Conservation (phyloP, 2,113 vertebrate species). For the Rhinolophus sinicus region DNA sequence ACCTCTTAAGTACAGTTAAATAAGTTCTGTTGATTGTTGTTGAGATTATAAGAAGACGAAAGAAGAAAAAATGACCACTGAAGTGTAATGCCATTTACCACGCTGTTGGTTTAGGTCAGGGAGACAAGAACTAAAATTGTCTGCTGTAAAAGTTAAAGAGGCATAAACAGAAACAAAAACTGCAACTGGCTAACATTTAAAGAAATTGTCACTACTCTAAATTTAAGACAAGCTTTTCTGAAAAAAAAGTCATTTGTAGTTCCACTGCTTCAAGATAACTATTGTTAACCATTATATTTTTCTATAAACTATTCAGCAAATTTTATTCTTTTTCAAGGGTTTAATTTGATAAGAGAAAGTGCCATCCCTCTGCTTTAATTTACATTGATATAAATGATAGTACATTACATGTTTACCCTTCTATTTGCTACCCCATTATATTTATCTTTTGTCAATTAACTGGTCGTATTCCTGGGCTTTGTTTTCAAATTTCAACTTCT, state of each 20-base stretch:
- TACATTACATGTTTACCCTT: neutral
- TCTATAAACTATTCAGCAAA: neutral
- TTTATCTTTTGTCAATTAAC: neutral
- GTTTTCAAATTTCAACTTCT: neutral
- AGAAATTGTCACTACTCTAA: neutral
- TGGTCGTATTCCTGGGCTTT: neutral
- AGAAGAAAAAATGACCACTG: neutral
- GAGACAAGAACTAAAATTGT: slow-evolving; percentile 9
- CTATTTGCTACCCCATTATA: neutral
- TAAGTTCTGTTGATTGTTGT: slow-evolving; percentile 14
- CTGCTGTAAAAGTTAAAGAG: slow-evolving; percentile 2
- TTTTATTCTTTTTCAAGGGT: neutral
- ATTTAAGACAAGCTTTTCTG: neutral
- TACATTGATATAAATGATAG: neutral
- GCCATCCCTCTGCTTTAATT: neutral
- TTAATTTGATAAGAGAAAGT: slow-evolving; percentile 12
- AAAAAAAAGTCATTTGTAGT: neutral
- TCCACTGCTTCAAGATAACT: neutral
- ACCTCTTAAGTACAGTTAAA: slow-evolving; percentile 13
- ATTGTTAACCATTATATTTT: neutral
- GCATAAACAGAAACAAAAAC: neutral
- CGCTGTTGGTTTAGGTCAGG: neutral
- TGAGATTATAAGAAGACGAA: slow-evolving; percentile 24
- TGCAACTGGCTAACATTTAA: neutral
- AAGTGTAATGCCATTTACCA: neutral